These are phyloP conservation scores for Stenopsyche tienmushanensis DNA, from an alignment of 1,140 invertebrate genomes.

Conservation along the genomic window DNA sequence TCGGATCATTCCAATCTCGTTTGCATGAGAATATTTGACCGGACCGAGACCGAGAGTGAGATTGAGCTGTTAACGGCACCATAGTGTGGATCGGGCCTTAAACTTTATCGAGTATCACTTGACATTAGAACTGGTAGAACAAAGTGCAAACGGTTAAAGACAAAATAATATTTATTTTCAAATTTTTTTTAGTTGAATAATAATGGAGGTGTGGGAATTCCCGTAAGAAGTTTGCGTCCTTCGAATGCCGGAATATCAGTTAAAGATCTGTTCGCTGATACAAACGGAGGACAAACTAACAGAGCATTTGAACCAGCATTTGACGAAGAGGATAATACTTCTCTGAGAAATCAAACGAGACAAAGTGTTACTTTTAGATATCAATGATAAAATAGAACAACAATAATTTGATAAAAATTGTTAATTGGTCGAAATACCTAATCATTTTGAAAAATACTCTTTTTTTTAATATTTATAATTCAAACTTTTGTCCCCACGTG, in stretches of 20 bases:
- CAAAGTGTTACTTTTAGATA: constrained; percentile 55
- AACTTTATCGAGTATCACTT: too few species aligned
- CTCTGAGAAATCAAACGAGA: constrained; percentile 58
- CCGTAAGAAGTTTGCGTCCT: constrained; percentile 53
- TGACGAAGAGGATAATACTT: constrained; percentile 60
- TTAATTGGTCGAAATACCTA: too few species aligned
- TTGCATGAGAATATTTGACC: too few species aligned
- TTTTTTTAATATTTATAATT: too few species aligned
- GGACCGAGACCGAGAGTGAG: too few species aligned
- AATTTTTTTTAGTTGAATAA: constrained; percentile 52
- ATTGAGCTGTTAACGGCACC: too few species aligned
- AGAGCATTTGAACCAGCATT: constrained; percentile 60
- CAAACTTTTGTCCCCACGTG: too few species aligned
- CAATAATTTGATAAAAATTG: neutral
- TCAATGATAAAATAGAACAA: constrained; percentile 40
- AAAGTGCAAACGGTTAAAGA: too few species aligned
- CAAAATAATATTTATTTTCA: neutral
- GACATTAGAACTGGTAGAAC: too few species aligned
- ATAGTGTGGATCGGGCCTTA: too few species aligned
- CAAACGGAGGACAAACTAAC: constrained; percentile 59
- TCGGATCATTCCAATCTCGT: too few species aligned
- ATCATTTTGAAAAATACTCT: too few species aligned
- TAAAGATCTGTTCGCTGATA: constrained; percentile 61
- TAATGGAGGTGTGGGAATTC: constrained; percentile 49
- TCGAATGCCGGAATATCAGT: constrained; percentile 62